Evolutionary conservation across 92 coral and sea anemone genomes (phyloP).

Genomic region (Phenganax marumi): DNA sequence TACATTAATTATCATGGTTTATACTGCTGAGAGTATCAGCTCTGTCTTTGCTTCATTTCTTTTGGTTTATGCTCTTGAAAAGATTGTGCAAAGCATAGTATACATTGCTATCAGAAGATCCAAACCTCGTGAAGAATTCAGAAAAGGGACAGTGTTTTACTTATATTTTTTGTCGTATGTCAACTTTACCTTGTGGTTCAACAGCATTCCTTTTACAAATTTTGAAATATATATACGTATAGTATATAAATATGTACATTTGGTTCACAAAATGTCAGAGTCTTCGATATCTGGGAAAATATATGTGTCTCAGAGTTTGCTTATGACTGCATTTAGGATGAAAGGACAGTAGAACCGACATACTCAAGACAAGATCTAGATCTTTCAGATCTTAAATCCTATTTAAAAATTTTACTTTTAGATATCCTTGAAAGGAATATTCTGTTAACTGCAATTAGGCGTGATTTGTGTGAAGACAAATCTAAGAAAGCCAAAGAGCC

Average conservation of each 20-base stretch:
- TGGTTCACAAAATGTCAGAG: conserved; percentile 2
- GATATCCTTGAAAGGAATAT: conserved; percentile 40
- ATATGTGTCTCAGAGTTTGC: conserved; percentile 9
- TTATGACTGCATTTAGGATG: conserved; percentile 17
- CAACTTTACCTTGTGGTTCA: conserved; percentile 71
- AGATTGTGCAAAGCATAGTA: conserved; percentile 55
- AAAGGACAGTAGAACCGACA: conserved; percentile 23
- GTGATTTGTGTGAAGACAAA: conserved; percentile 28
- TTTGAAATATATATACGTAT: neutral
- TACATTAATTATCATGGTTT: neutral
- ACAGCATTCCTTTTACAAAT: conserved; percentile 34
- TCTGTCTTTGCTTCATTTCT: conserved; percentile 5
- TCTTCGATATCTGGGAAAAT: conserved; percentile 14
- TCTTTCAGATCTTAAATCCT: neutral
- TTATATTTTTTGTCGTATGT: conserved; percentile 66
- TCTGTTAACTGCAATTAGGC: conserved; percentile 26
- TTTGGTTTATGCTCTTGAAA: conserved; percentile 28
- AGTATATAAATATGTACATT: neutral
- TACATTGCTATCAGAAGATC: conserved; percentile 54
- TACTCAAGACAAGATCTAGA: conserved; percentile 21
- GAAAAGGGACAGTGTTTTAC: conserved; percentile 58
- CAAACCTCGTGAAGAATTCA: conserved; percentile 27
- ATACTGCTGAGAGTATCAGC: neutral
- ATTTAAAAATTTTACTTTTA: conserved; percentile 5
- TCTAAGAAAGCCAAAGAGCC: conserved; percentile 34